Evolutionary conservation across 2,888 invertebrate species (phyloP).

Genomic region (Agriopis aurantiaria): DNA sequence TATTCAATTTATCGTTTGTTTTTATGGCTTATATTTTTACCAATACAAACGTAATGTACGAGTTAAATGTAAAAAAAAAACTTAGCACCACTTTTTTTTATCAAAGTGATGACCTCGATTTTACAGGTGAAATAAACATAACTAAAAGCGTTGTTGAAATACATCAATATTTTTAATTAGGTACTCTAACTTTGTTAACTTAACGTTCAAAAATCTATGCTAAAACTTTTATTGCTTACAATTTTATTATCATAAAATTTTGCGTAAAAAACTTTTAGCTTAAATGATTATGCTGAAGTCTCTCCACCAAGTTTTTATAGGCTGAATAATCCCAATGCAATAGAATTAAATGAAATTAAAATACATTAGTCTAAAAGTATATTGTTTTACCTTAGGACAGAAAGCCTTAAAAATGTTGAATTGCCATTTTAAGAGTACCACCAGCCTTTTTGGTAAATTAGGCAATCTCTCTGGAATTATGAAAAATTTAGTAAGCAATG

Average conservation of each 20-base stretch:
- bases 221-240: too few relatives aligned
- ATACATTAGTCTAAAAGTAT: not conserved
- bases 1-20: slow-evolving; percentile 57
- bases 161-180: too few relatives aligned
- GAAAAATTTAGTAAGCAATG: too few relatives aligned
- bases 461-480: too few relatives aligned
- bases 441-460: not conserved
- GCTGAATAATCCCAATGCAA: not conserved
- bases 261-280: not conserved
- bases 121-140: too few relatives aligned
- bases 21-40: slow-evolving; percentile 51
- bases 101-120: not conserved
- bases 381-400: not conserved
- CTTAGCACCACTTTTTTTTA: too few relatives aligned
- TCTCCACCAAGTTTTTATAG: not conserved
- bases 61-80: slow-evolving; percentile 3
- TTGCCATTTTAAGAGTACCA: not conserved
- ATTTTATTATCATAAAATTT: not conserved
- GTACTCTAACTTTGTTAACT: too few relatives aligned
- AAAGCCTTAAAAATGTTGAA: too few relatives aligned
- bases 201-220: not conserved
- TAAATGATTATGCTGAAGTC: not conserved
- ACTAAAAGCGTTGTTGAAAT: too few relatives aligned
- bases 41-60: slow-evolving; percentile 16
- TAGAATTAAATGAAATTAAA: not conserved